These are phyloP conservation scores for Trichopria drosophilae DNA, from an alignment of 2,888 invertebrate species.

Conservation along the genomic window DNA sequence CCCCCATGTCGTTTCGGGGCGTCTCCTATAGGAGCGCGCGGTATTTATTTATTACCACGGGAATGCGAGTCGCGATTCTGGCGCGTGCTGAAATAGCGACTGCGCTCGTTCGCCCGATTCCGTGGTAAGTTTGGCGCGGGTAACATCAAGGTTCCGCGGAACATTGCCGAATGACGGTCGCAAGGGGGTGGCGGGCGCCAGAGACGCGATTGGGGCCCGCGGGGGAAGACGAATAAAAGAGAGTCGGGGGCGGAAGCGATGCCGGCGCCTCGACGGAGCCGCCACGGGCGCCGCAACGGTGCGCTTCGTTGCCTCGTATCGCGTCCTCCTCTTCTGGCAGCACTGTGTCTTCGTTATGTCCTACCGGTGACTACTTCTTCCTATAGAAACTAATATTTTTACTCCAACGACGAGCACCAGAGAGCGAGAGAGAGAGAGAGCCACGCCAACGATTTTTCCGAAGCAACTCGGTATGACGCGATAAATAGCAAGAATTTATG, in stretches of 20 bases:
- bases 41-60: no score
- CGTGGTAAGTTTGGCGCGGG: slow-evolving; percentile 32
- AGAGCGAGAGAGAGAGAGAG: slow-evolving; percentile 1
- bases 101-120: slow-evolving; percentile 20
- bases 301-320: slow-evolving; percentile 54
- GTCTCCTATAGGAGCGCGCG: no score
- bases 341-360: slow-evolving; percentile 58
- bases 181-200: slow-evolving; percentile 29
- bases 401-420: slow-evolving; percentile 13
- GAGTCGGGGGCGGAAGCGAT: slow-evolving; percentile 55
- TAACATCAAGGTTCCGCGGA: slow-evolving; percentile 32
- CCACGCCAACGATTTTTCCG: no score
- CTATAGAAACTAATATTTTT: slow-evolving; percentile 45
- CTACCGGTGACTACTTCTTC: slow-evolving; percentile 48
- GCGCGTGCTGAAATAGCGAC: slow-evolving; percentile 42
- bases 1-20: no score
- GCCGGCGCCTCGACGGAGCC: slow-evolving; percentile 59
- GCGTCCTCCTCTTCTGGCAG: slow-evolving; percentile 45
- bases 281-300: slow-evolving; percentile 56
- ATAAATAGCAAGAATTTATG: no score
- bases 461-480: no score
- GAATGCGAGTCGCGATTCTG: slow-evolving; percentile 42
- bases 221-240: slow-evolving; percentile 32
- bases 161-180: slow-evolving; percentile 31
- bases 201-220: slow-evolving; percentile 21